Evolutionary conservation across 2,113 vertebrate genomes (phyloP).

Genomic region (Nannobrachium achirus): DNA sequence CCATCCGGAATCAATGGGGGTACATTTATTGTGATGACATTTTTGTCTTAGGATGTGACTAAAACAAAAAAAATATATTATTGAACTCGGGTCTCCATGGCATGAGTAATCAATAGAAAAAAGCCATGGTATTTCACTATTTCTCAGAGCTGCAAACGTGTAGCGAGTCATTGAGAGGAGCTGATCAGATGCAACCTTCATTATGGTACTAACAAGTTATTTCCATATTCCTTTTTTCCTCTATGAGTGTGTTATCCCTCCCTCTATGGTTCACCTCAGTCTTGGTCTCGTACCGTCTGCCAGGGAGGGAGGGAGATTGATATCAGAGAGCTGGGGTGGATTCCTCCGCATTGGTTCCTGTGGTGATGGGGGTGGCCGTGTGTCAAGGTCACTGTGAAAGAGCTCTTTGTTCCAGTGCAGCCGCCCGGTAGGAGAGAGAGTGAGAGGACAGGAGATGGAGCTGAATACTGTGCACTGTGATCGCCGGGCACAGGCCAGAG

Average conservation of each 20-base stretch:
- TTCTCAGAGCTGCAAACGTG: background rate
- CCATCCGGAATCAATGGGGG: too few relatives aligned
- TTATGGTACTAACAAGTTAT: background rate
- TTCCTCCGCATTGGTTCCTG: constrained; percentile 76
- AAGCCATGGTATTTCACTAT: too few relatives aligned
- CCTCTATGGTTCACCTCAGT: constrained; percentile 40
- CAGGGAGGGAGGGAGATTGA: constrained; percentile 63
- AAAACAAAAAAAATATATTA: too few relatives aligned
- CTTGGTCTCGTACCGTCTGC: constrained; percentile 41
- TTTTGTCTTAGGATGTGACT: too few relatives aligned
- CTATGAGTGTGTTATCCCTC: constrained; percentile 46
- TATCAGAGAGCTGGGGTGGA: constrained; percentile 67
- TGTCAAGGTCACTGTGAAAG: constrained; percentile 82
- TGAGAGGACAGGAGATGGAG: constrained; percentile 50
- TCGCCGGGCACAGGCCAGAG: constrained; percentile 56
- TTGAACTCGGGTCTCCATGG: too few relatives aligned
- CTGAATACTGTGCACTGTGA: constrained; percentile 67
- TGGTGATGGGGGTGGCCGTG: constrained; percentile 74
- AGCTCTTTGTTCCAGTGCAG: constrained; percentile 74
- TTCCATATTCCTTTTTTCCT: background rate
- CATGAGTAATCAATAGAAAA: too few relatives aligned
- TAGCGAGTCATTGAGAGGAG: background rate
- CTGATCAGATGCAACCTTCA: background rate
- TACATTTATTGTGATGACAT: too few relatives aligned
- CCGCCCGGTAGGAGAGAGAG: constrained; percentile 63